Evolutionary conservation across 92 coral and sea anemone genomes (phyloP).

Genomic region (Micromussa lordhowensis): DNA sequence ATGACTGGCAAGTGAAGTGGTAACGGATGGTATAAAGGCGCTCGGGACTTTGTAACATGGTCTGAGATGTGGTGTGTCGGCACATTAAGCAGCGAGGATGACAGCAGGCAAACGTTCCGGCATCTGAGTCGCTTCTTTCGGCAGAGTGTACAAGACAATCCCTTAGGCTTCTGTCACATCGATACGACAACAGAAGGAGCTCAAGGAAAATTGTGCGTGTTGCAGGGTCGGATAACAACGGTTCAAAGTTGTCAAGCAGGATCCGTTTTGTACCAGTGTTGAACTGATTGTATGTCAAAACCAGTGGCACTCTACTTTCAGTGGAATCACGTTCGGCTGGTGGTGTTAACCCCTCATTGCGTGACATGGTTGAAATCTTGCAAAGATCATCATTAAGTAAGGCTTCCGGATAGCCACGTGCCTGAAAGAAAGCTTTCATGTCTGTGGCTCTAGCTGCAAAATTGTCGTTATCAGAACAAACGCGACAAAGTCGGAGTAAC

Average conservation of each 20-base stretch:
- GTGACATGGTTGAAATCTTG: neutral
- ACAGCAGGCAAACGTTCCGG: too few species aligned
- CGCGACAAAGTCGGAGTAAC: neutral
- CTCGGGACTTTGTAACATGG: neutral
- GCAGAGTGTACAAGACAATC: too few species aligned
- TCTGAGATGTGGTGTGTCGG: neutral
- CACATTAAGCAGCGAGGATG: neutral
- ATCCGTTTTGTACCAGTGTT: too few species aligned
- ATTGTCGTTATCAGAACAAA: neutral
- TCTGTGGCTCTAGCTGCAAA: neutral
- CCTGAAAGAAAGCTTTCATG: neutral
- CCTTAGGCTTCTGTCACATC: conserved; percentile 6
- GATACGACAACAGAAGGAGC: conserved; percentile 6
- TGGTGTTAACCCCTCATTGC: neutral
- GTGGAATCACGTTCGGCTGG: too few species aligned
- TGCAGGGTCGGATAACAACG: neutral
- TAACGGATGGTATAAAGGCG: neutral
- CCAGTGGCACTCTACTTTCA: too few species aligned
- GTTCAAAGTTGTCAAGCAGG: too few species aligned
- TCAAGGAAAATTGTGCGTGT: conserved; percentile 2
- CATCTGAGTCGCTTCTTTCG: too few species aligned
- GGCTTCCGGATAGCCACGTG: neutral
- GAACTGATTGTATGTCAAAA: too few species aligned
- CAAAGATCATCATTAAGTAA: neutral
- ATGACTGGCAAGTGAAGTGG: neutral